phyloP scores from a whole-genome alignment of 2,113 vertebrate genomes.

The Nyctibius bracteatus region DNA sequence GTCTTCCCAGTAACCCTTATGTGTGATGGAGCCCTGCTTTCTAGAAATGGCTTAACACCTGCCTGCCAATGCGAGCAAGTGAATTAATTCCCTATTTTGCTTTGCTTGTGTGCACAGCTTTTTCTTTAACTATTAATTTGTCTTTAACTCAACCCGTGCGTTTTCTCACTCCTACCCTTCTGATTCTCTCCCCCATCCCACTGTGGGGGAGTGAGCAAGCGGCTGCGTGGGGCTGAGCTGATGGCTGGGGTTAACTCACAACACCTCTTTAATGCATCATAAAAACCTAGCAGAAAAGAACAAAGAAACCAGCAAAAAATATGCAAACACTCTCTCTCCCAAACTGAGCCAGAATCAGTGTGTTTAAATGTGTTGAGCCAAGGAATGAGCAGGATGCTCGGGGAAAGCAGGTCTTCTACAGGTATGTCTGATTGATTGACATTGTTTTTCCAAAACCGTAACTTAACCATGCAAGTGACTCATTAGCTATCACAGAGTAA shows the following conservation, averaged over 20 bases:
- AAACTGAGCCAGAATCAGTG: neutral
- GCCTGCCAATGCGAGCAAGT: neutral
- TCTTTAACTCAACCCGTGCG: neutral
- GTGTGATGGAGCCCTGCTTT: neutral
- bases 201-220: neutral
- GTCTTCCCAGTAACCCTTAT: neutral
- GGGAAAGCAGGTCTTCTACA: neutral
- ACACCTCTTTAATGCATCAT: neutral
- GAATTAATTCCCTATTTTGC: neutral
- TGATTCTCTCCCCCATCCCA: neutral
- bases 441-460: neutral
- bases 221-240: neutral
- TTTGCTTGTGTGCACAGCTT: accelerated
- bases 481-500: neutral
- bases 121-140: neutral
- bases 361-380: neutral
- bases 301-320: neutral
- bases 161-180: neutral
- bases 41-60: neutral
- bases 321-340: neutral
- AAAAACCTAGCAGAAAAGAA: neutral
- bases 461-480: neutral
- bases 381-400: accelerated
- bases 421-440: neutral
- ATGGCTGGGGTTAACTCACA: neutral